Percentiles rank a stretch among this genome's conserved stretches.
Conservation (phyloP, 2,888 invertebrate species). For the Napeogenes inachia region DNA sequence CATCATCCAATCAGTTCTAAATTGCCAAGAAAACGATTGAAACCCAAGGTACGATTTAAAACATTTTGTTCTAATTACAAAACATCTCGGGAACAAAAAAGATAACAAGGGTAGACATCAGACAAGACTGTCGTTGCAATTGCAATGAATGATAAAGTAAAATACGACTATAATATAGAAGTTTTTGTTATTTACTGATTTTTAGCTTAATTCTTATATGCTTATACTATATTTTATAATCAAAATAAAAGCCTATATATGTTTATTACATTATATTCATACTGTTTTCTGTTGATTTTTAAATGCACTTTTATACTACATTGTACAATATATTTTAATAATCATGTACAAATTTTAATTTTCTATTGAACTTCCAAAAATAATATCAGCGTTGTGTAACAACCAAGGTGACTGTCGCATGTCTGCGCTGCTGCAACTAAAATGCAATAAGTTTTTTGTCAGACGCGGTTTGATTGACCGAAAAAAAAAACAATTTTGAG, state of each 20-base stretch:
- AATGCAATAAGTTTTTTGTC: constrained; percentile 61
- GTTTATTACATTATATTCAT: too few species aligned
- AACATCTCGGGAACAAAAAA: constrained; percentile 43
- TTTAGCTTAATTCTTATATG: too few species aligned
- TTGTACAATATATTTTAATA: too few species aligned
- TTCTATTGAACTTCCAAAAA: constrained; percentile 17
- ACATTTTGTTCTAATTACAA: constrained; percentile 57
- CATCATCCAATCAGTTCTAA: constrained; percentile 57
- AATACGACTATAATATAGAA: too few species aligned
- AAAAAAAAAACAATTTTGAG: constrained; percentile 61
- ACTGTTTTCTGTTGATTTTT: too few species aligned
- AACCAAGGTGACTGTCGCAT: not conserved
- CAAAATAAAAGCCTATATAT: too few species aligned
- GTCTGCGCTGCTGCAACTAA: constrained; percentile 30
- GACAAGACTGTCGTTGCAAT: constrained; percentile 5
- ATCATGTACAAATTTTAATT: too few species aligned
- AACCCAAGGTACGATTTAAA: constrained; percentile 42
- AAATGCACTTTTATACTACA: too few species aligned
- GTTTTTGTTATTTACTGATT: too few species aligned
- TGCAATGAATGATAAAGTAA: not conserved
- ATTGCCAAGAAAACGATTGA: constrained; percentile 52
- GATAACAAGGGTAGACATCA: constrained; percentile 10
- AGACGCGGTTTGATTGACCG: constrained; percentile 44
- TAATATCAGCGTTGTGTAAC: not conserved
- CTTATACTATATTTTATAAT: too few species aligned